A percentile compares a stretch with the other conserved stretches of the same genome.
Conservation (phyloP, 2,113 vertebrate genomes). For the Oncorhynchus tshawytscha region DNA sequence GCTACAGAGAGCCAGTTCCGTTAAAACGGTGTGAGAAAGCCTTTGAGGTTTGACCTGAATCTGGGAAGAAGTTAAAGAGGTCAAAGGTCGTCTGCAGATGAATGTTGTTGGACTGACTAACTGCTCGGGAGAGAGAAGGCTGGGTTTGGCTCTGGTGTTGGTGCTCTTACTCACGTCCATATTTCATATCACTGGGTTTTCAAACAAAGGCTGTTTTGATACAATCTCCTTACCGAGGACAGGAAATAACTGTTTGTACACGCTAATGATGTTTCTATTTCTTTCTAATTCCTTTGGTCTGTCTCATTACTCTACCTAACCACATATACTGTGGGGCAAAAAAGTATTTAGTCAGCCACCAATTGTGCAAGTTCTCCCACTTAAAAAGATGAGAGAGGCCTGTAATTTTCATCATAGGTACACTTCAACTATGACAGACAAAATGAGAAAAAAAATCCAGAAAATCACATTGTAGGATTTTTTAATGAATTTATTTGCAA, state of each 20-base stretch:
- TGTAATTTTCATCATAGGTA: too few relatives aligned
- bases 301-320: not conserved
- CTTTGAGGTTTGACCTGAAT: conserved; percentile 58
- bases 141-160: not conserved
- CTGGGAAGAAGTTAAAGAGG: conserved; percentile 45
- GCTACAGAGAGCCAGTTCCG: not conserved
- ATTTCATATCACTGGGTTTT: conserved; percentile 70
- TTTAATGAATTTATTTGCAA: too few relatives aligned
- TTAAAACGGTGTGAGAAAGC: conserved; percentile 13
- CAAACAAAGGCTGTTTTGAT: conserved; percentile 72
- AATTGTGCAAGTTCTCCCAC: too few relatives aligned
- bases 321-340: not conserved
- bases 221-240: conserved; percentile 53
- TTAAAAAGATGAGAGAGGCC: too few relatives aligned
- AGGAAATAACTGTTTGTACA: conserved; percentile 65
- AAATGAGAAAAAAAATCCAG: too few relatives aligned
- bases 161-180: conserved; percentile 60
- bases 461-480: too few relatives aligned
- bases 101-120: conserved; percentile 32
- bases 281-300: conserved; percentile 34
- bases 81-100: conserved; percentile 39
- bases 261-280: conserved; percentile 60
- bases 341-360: too few relatives aligned
- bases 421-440: too few relatives aligned
- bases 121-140: conserved; percentile 5